Conservation (phyloP, 2,888 invertebrate genomes). For the Drosophila longiperda region DNA sequence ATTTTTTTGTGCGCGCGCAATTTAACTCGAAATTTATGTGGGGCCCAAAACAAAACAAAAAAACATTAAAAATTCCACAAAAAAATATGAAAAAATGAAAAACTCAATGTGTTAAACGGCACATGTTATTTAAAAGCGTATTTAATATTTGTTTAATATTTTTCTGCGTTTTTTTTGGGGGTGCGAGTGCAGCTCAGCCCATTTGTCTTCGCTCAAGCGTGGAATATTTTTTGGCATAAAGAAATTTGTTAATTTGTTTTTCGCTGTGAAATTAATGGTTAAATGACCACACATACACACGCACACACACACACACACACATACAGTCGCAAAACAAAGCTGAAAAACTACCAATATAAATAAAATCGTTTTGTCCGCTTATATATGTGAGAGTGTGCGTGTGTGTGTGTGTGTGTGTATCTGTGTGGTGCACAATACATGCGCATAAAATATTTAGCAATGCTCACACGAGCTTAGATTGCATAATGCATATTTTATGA, state of each 20-base stretch:
- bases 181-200: conserved; percentile 47
- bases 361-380: conserved; percentile 38
- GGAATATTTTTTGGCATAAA: conserved; percentile 74
- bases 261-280: conserved; percentile 68
- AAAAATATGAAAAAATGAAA: conserved; percentile 23
- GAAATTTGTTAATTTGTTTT: conserved; percentile 74
- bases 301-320: background rate
- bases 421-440: conserved; percentile 65
- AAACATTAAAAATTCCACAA: conserved; percentile 53
- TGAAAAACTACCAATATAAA: conserved; percentile 68
- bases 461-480: conserved; percentile 86
- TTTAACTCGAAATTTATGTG: conserved; percentile 80
- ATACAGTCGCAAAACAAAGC: conserved; percentile 52
- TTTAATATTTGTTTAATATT: conserved; percentile 66
- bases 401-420: conserved; percentile 39
- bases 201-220: conserved; percentile 81
- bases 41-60: conserved; percentile 32
- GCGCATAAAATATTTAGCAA: conserved; percentile 84
- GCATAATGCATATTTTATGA: conserved; percentile 85
- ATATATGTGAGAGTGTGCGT: conserved; percentile 21
- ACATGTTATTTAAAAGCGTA: conserved; percentile 73
- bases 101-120: conserved; percentile 83
- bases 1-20: conserved; percentile 77
- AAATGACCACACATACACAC: conserved; percentile 21
- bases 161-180: background rate